Evolutionary conservation across 1,140 invertebrate species (phyloP).

Genomic region (Drosophila insularis): DNA sequence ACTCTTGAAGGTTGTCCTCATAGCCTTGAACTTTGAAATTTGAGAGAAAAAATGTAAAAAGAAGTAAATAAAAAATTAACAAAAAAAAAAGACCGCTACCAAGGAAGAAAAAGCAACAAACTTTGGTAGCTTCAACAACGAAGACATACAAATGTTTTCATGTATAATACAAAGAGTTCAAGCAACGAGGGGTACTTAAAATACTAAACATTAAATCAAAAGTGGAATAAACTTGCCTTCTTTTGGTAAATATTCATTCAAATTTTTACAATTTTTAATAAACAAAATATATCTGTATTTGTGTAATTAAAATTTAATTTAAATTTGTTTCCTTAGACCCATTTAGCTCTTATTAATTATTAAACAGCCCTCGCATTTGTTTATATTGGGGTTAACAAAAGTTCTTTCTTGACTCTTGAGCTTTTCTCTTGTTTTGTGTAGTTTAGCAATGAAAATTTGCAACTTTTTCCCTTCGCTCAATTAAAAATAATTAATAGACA

Average conservation of each 20-base stretch:
- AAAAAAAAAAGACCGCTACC: not conserved
- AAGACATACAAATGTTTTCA: conserved; percentile 1
- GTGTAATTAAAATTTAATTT: too few relatives aligned
- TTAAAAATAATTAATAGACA: not conserved
- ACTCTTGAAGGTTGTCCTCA: not conserved
- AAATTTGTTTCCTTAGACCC: too few relatives aligned
- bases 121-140: not conserved
- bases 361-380: not conserved
- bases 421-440: not conserved
- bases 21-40: conserved; percentile 13
- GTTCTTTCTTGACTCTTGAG: not conserved
- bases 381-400: not conserved
- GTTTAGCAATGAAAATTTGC: not conserved
- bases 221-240: too few relatives aligned
- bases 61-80: not conserved
- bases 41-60: not conserved
- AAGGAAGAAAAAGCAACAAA: not conserved
- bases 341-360: not conserved
- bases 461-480: not conserved
- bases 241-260: too few relatives aligned
- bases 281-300: too few relatives aligned
- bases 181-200: not conserved
- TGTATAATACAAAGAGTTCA: not conserved
- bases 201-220: not conserved
- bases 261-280: too few relatives aligned